phyloP scores from a whole-genome alignment of 2,797 vertebrate genomes.

The Leucoraja ocellata region DNA sequence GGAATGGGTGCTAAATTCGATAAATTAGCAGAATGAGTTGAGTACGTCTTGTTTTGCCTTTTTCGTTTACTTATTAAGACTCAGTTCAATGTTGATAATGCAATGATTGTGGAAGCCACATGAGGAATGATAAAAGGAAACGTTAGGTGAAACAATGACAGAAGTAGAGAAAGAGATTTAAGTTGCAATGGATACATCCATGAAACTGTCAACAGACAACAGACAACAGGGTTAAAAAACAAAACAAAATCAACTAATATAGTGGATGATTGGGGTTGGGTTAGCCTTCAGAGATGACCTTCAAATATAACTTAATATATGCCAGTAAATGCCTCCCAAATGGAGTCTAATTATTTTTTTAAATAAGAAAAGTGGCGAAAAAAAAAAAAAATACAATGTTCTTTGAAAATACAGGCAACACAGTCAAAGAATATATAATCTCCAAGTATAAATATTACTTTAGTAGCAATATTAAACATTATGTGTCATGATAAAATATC shows the following conservation, averaged over 20 bases:
- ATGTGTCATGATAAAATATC: background rate
- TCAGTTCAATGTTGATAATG: background rate
- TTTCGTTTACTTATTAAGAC: too few species aligned
- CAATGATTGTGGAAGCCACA: background rate
- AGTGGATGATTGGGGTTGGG: background rate
- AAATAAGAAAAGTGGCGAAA: background rate
- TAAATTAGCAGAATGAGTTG: too few species aligned
- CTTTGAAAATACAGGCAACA: background rate
- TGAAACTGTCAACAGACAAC: background rate
- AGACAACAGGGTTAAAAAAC: too few species aligned
- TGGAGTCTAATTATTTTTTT: background rate
- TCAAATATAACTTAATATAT: background rate
- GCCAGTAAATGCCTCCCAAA: background rate
- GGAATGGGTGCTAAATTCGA: too few species aligned
- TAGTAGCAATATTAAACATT: background rate
- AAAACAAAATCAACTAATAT: background rate
- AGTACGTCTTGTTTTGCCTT: too few species aligned
- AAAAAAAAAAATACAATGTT: background rate
- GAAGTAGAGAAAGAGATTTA: background rate
- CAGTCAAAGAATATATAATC: too few species aligned
- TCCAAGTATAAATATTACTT: background rate
- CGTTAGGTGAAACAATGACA: background rate
- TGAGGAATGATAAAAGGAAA: background rate
- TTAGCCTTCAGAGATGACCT: background rate
- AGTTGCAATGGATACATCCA: conserved; percentile 1